Conservation (phyloP, 2,113 vertebrate species). For the Micromys minutus region DNA sequence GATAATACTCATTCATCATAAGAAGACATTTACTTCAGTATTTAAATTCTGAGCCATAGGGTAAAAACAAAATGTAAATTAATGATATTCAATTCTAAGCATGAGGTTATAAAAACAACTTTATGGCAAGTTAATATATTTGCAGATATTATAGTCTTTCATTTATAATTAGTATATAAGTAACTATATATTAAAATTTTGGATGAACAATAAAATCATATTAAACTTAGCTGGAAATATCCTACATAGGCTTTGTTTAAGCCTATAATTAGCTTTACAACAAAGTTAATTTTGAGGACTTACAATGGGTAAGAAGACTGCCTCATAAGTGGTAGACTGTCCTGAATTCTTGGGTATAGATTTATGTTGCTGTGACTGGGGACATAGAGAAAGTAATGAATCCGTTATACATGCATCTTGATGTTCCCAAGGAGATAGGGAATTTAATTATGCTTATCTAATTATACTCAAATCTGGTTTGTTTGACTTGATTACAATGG, state of each 20-base stretch:
- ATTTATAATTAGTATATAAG: not conserved
- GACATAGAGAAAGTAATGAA: constrained; percentile 57
- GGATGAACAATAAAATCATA: not conserved
- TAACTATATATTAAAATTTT: not conserved
- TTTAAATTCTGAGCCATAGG: not conserved
- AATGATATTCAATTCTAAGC: not conserved
- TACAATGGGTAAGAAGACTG: not conserved
- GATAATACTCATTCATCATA: not conserved
- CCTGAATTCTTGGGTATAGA: constrained; percentile 55
- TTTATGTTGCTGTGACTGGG: constrained; percentile 51
- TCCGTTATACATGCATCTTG: constrained; percentile 64
- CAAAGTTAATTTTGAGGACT: constrained; percentile 46
- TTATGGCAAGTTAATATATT: not conserved
- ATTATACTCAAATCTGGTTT: constrained; percentile 77
- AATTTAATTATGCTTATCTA: constrained; percentile 81
- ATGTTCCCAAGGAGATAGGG: constrained; percentile 73
- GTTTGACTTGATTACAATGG: constrained; percentile 78
- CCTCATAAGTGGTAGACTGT: constrained; percentile 36
- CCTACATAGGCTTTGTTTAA: not conserved
- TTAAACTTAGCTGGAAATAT: not conserved
- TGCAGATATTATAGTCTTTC: not conserved
- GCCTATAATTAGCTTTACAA: not conserved
- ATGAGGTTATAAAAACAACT: not conserved
- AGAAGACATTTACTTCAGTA: not conserved
- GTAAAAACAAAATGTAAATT: not conserved